These are phyloP conservation scores for Sitta carolinensis DNA, from an alignment of 2,797 vertebrate genomes.

Conservation along the genomic window DNA sequence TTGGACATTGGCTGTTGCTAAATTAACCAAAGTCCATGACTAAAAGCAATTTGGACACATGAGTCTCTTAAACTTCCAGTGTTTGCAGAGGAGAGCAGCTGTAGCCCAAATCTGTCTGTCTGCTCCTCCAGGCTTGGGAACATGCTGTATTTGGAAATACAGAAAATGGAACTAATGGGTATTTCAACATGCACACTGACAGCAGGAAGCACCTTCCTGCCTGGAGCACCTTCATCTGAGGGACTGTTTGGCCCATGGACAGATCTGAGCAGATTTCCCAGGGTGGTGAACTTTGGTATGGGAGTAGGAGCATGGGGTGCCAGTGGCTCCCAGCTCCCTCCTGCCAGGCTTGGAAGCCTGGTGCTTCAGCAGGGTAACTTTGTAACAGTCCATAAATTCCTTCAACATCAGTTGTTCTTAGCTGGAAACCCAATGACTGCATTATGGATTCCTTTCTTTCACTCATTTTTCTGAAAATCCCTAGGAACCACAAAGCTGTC, in stretches of 20 bases:
- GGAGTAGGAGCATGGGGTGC: not conserved
- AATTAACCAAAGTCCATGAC: not conserved
- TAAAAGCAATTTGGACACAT: not conserved
- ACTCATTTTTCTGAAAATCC: not conserved
- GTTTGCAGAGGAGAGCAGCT: not conserved
- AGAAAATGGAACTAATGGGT: not conserved
- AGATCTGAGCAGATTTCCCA: rapidly evolving
- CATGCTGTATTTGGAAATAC: not conserved
- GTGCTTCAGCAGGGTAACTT: not conserved
- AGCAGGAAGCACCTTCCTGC: not conserved
- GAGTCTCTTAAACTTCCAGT: not conserved
- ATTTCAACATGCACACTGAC: not conserved
- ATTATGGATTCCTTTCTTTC: not conserved
- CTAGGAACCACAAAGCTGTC: not conserved
- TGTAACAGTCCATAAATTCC: not conserved
- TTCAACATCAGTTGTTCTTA: not conserved
- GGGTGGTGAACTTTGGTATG: rapidly evolving
- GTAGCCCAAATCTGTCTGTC: not conserved
- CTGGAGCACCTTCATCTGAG: not conserved
- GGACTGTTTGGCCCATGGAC: not conserved
- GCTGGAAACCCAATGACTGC: not conserved
- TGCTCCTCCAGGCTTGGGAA: not conserved
- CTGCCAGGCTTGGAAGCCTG: not conserved
- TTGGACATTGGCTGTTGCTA: not conserved
- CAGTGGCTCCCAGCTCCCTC: not conserved